Evolutionary conservation across 2,797 vertebrate genomes (phyloP), one percentile per base, ranked within the genome.

Genomic region (Lepilemur septentrionalis): DNA sequence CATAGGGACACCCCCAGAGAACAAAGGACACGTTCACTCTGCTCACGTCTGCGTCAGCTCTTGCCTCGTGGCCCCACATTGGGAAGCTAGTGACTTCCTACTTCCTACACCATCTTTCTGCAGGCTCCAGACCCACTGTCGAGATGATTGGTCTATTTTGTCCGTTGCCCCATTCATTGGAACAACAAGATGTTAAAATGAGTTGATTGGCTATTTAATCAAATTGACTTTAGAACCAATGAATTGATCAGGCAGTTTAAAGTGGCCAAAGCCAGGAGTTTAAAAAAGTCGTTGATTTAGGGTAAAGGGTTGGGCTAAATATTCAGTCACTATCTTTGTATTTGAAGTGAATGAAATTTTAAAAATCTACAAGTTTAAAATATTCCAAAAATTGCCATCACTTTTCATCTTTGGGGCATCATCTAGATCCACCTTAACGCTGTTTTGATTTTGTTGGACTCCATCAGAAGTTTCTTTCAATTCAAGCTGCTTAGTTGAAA

Each of bases 151-250:
- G 57, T 87, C 83, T 84, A 7, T 89, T 87, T 78, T 63, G 30
- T 87, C 52, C 84, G 70, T 87, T 43, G 82, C 32, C 52, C 35
- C 70, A 76, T 83, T 91, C 82, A 61, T 25, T 89, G 89, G 30
- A 95, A 93, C 52, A 85, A 50, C 25, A 84, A 87, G 88, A 80
- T 93, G 35, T 80, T 94, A 95, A 92, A 86, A 46, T 38, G 70
- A 92, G 91, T 87, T 92, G 82, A 95, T 78, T 75, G 52, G 91
- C 73, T 91, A 93, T 88, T 92, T 93, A 97, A 72, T 94, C 93
- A 76, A 70, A 73, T 63, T 86, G 89, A 96, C 75, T 83, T 95
- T 48, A 75, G 84, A 55, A 93, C 85, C 67, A 93, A 95, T 94
- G 89, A 91, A 89, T 61, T 23, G 63, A 83, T 73, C 22, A 63